Percentiles rank a stretch among this genome's conserved stretches.
These are phyloP conservation scores for Drosophila bunnanda DNA, from an alignment of 2,888 invertebrate species.

Conservation along the genomic window DNA sequence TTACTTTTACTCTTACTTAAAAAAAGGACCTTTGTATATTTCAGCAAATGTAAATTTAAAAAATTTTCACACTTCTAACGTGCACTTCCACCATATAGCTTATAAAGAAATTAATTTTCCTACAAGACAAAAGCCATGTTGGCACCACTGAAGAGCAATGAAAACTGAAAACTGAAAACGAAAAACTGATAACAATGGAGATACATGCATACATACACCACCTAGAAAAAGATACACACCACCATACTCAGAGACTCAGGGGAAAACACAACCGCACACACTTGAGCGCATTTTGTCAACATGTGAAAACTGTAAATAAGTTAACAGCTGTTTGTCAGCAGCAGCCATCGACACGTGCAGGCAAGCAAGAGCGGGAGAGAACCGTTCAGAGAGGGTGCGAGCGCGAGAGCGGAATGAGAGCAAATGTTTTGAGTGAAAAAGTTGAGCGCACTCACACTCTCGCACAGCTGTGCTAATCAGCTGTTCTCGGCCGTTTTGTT, in stretches of 20 bases:
- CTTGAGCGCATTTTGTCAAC: slow-evolving; percentile 63
- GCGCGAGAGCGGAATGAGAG: slow-evolving; percentile 44
- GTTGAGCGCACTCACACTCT: slow-evolving; percentile 38
- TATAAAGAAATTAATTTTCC: not conserved
- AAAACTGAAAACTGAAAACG: slow-evolving; percentile 22
- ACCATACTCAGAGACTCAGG: slow-evolving; percentile 16
- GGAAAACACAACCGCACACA: slow-evolving; percentile 13
- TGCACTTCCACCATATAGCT: not conserved
- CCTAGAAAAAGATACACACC: slow-evolving; percentile 32
- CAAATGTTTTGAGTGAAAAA: slow-evolving; percentile 70
- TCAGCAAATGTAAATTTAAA: not conserved
- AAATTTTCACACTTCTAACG: not conserved
- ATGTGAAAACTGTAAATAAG: slow-evolving; percentile 77
- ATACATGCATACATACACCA: slow-evolving; percentile 50
- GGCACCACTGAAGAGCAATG: slow-evolving; percentile 7
- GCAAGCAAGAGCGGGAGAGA: slow-evolving; percentile 28
- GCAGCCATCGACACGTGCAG: slow-evolving; percentile 72
- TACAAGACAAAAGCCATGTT: slow-evolving; percentile 9
- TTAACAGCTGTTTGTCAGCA: slow-evolving; percentile 73
- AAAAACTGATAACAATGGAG: slow-evolving; percentile 61
- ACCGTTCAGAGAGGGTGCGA: slow-evolving; percentile 34
- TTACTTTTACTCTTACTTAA: not conserved
- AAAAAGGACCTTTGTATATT: not conserved
- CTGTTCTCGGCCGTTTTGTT: slow-evolving; percentile 80
- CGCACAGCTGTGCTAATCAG: slow-evolving; percentile 72